Conservation (phyloP, 2,113 vertebrate genomes). For the Dunckerocampus dactyliophorus region DNA sequence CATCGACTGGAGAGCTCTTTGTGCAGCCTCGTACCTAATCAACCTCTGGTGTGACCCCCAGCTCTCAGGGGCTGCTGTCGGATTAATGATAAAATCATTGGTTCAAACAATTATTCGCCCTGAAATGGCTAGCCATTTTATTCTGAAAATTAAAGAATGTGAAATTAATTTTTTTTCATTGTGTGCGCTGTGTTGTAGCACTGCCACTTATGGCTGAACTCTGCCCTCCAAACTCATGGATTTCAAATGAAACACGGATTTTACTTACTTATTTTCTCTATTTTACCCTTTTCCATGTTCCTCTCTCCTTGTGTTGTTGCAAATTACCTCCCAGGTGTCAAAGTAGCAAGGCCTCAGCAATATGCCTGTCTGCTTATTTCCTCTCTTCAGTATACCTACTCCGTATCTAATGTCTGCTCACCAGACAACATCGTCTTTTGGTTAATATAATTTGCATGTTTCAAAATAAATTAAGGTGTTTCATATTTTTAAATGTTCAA, state of each 20-base stretch:
- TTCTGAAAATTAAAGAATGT: slow-evolving; percentile 98
- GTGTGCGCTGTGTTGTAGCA: slow-evolving; percentile 78
- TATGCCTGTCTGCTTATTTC: slow-evolving; percentile 36
- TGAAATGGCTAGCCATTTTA: slow-evolving; percentile 96
- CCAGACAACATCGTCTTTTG: not conserved
- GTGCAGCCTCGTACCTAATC: slow-evolving; percentile 99
- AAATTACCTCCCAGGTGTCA: slow-evolving; percentile 63
- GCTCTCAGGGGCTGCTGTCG: slow-evolving; percentile 92
- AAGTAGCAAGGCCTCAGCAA: slow-evolving; percentile 54
- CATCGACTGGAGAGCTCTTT: slow-evolving; percentile 97
- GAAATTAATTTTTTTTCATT: slow-evolving; percentile 82
- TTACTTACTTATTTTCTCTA: slow-evolving; percentile 64
- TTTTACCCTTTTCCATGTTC: slow-evolving; percentile 22
- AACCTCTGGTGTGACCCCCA: slow-evolving; percentile 98
- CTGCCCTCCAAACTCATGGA: slow-evolving; percentile 78
- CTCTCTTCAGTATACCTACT: slow-evolving; percentile 23
- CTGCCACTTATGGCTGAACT: slow-evolving; percentile 93
- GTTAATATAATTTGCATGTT: not conserved
- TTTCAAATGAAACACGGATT: slow-evolving; percentile 72
- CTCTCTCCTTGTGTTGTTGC: slow-evolving; percentile 48
- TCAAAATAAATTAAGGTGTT: too few species aligned
- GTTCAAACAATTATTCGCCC: slow-evolving; percentile 99
- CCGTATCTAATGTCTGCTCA: slow-evolving; percentile 27
- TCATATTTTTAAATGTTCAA: too few species aligned
- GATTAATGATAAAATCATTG: slow-evolving; percentile 99